Conservation (phyloP, 1,140 invertebrate genomes). For the Drosophila lowei region DNA sequence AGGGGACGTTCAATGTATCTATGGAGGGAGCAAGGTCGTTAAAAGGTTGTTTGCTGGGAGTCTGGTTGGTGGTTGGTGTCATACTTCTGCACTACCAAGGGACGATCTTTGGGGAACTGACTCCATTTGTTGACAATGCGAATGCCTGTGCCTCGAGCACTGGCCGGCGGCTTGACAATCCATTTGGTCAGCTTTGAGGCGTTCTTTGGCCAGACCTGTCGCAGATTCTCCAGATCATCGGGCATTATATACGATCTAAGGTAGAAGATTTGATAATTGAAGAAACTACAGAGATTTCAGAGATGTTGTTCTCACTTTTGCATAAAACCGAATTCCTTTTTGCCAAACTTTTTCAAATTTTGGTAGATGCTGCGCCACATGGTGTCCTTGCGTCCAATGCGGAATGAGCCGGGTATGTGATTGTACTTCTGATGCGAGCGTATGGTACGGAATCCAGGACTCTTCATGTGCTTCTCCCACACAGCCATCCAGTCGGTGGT, state of each 20-base stretch:
- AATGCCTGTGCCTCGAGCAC: slow-evolving; percentile 97
- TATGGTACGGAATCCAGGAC: slow-evolving; percentile 89
- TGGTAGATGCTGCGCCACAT: slow-evolving; percentile 94
- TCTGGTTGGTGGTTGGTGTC: neutral
- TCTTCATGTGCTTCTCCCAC: slow-evolving; percentile 94
- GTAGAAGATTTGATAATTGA: neutral
- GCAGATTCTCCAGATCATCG: slow-evolving; percentile 91
- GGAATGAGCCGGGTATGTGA: slow-evolving; percentile 98
- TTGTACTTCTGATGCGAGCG: slow-evolving; percentile 97
- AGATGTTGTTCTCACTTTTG: slow-evolving; percentile 84
- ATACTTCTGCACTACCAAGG: slow-evolving; percentile 93
- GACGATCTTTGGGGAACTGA: slow-evolving; percentile 95
- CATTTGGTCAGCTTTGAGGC: slow-evolving; percentile 88
- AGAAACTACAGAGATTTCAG: neutral
- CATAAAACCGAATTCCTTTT: slow-evolving; percentile 94
- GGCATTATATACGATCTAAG: slow-evolving; percentile 93
- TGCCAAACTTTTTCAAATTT: slow-evolving; percentile 90
- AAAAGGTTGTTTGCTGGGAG: too few relatives aligned
- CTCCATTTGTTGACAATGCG: slow-evolving; percentile 96
- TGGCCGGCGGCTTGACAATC: slow-evolving; percentile 95
- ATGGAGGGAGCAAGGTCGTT: neutral
- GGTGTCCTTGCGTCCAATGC: slow-evolving; percentile 97
- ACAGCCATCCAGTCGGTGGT: slow-evolving; percentile 90
- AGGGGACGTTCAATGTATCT: slow-evolving; percentile 93
- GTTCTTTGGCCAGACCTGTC: slow-evolving; percentile 92